Evolutionary conservation across 53 echinoderm and acorn worm species (phyloP), one percentile per base, ranked within the genome.

Genomic region (Echinometra lucunter): DNA sequence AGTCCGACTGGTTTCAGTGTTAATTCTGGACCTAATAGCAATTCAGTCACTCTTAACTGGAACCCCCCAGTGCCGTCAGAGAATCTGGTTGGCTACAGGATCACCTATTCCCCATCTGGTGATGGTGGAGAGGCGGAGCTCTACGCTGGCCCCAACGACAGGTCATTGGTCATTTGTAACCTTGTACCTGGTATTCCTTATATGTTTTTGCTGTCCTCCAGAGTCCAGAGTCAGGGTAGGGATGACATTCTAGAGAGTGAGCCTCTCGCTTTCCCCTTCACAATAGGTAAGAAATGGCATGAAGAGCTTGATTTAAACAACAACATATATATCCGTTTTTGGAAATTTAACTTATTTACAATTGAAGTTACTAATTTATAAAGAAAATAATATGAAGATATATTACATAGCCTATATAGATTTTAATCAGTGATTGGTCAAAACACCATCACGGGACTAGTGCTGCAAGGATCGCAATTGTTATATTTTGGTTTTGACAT

Each of bases 211-310:
- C 47, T 92, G 32, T 69, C 92, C 23, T 67, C 92, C 4, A 47
- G 70, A 8, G 92, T 92, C 17, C n/a, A 72, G 40, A 66, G 11
- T 27, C 23, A 21, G 13, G 47, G 72, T 42, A 16, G 38, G 16
- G 30, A 57, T 53, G 38, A 1, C 6, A 19, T 66, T 5, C 28
- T 91, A 25, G 91, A 91, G 66, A 91, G 91, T 40, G 38, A 18
- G 25, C 37, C 91, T 67, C 42, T 66, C 16, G 44, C 10, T 66
- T 15, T 37, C 6, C 28, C 38, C 11, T 63, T 40, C 42, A 91
- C 91, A 38, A 66, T 91, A 38, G 91, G 91, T 91, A 45, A 66
- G 91, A 32, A 63, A n/a, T n/a, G n/a, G n/a, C n/a, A n/a, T n/a
- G n/a, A n/a, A n/a, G n/a, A n/a, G n/a, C n/a, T n/a, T n/a, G n/a